Evolutionary conservation across 2,113 vertebrate genomes (phyloP), one percentile per base, ranked within the genome.

Genomic region (Forbesichthys agassizii): DNA sequence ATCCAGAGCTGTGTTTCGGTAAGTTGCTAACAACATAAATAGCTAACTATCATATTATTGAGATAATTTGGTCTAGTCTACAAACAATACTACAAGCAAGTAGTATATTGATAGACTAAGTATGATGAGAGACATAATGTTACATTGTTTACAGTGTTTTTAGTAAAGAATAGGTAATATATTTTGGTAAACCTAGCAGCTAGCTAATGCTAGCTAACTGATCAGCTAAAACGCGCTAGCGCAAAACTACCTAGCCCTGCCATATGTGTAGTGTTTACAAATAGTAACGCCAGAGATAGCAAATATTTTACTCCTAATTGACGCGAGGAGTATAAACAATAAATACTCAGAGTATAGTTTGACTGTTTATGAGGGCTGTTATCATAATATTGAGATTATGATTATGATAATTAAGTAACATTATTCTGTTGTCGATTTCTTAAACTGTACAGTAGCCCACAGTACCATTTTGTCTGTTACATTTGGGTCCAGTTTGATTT

Each of bases 221-320:
- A 75, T 54, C 18, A 60, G 71, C 62, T 73, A 63, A 73, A 27
- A 62, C 46, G 51, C 55, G 70, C 59, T 67, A 75, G 63, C 63
- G 51, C 53, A 75, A 46, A 56, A n/a, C 53, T 51, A 66, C 67
- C 69, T 55, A 4, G 55, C 72, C 57, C 66, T 65, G 61, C 64
- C 14, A 66, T 11, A n/a, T 27, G 55, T 1, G 20, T 11, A 13
- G 47, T 86, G 82, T 89, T 89, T 86, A 89, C 89, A 86, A 84
- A 82, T 74, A 69, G 42, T 13, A 59, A 69, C 6, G 66, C 61
- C 61, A 69, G 48, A 12, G 14, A 16, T 42, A 58, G 46, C 9
- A 42, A 42, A 42, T 56, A 9, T 14, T 3, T 3, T 9, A 60
- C 57, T 59, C 9, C 16, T 33, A 49, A 47, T 10, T 14, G 36